A percentile compares a stretch with the other conserved stretches of the same genome.
These are phyloP conservation scores for Merodon equestris DNA, from an alignment of 2,888 invertebrate species.

Conservation along the genomic window DNA sequence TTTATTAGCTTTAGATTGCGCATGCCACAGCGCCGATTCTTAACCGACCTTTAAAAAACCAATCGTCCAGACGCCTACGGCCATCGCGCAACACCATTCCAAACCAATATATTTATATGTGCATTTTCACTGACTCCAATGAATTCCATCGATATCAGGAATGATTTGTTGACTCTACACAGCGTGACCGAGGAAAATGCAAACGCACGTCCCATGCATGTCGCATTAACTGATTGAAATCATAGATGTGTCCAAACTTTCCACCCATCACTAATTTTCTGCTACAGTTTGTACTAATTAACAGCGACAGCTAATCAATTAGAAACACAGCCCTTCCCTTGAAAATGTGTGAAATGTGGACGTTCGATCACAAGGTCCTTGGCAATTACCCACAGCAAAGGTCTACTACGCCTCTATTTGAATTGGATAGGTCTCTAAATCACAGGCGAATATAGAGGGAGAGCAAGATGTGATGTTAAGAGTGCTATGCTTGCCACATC, in stretches of 20 bases:
- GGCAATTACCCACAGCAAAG: constrained; percentile 28
- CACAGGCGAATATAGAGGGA: too few species aligned
- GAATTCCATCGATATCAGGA: too few species aligned
- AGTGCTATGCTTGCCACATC: constrained; percentile 3
- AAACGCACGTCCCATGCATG: constrained; percentile 29
- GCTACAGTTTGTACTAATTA: constrained; percentile 53
- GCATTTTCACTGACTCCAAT: background rate
- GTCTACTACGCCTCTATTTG: constrained; percentile 50
- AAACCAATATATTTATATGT: background rate
- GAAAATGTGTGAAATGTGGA: constrained; percentile 23
- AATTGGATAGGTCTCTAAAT: constrained; percentile 1
- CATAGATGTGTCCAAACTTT: constrained; percentile 52
- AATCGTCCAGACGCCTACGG: too few species aligned
- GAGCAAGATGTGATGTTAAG: too few species aligned
- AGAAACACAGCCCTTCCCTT: constrained; percentile 31
- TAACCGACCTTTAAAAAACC: too few species aligned
- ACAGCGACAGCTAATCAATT: constrained; percentile 64
- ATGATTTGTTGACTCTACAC: constrained; percentile 43
- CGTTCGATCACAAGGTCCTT: background rate
- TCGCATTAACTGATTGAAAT: constrained; percentile 52
- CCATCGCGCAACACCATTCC: too few species aligned
- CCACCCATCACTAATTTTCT: constrained; percentile 37
- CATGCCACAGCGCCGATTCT: too few species aligned
- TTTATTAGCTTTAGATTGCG: too few species aligned
- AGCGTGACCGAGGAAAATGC: constrained; percentile 50